These are phyloP conservation scores for Drosophila micromelanica DNA, from an alignment of 1,140 invertebrate species.

Conservation along the genomic window DNA sequence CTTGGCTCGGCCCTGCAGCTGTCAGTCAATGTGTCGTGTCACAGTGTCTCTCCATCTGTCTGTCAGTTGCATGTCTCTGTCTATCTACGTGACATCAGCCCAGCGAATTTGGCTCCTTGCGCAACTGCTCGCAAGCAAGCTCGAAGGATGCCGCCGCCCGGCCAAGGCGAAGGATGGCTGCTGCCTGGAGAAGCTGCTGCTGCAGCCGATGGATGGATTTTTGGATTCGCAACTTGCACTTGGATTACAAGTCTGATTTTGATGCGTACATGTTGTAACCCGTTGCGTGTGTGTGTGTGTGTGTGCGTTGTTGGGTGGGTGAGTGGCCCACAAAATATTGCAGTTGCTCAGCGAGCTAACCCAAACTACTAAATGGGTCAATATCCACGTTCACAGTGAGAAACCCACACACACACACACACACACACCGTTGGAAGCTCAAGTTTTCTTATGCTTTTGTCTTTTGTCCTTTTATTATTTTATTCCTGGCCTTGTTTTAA, in stretches of 20 bases:
- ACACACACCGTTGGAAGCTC: conserved; percentile 39
- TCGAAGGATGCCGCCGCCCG: conserved; percentile 30
- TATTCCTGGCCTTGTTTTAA: conserved; percentile 83
- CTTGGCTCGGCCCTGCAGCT: conserved; percentile 66
- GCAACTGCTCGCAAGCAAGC: conserved; percentile 27
- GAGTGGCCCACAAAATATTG: conserved; percentile 35
- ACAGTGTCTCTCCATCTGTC: conserved; percentile 83
- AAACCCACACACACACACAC: conserved; percentile 11
- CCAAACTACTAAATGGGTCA: conserved; percentile 62
- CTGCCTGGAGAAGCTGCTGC: conserved; percentile 53
- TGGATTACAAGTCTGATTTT: conserved; percentile 83
- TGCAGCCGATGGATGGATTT: conserved; percentile 79
- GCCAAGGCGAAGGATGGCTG: conserved; percentile 25
- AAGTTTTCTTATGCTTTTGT: conserved; percentile 81
- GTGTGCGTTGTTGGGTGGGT: conserved; percentile 9
- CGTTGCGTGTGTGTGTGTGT: conserved; percentile 7
- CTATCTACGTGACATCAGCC: conserved; percentile 83
- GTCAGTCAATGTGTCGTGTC: conserved; percentile 84
- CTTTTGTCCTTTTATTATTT: conserved; percentile 83
- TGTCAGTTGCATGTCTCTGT: conserved; percentile 82
- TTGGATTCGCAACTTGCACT: conserved; percentile 82
- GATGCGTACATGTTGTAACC: conserved; percentile 74
- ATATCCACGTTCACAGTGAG: conserved; percentile 32
- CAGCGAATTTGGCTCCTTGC: conserved; percentile 52
- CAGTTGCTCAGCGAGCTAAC: conserved; percentile 31